Base-by-base conservation (phyloP, 2,888 invertebrate species). In the Leptinotarsa haldemani region DNA sequence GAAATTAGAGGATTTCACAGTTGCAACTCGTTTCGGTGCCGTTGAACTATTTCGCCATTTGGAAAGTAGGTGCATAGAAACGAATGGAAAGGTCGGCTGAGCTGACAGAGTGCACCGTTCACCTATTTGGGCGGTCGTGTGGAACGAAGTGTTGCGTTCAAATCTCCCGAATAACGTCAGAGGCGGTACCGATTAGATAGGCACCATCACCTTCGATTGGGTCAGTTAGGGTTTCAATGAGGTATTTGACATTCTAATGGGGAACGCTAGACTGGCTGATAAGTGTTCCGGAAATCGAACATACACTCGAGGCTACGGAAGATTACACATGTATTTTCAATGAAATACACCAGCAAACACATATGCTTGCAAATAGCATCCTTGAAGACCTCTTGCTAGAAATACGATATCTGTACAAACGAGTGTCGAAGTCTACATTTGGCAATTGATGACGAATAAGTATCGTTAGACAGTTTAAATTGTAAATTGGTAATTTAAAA, bases 51-150 rank as follows among this genome's bases (percentile, higher is more conserved):
- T 75, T 69, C 66, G 75, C 72, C 72, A 75, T 75, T 73, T 75
- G 69, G 75, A 75, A 75, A 75, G 75, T 75, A 75, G 72, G 75
- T 70, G 72, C 72, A 72, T 70, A 66, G 69, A 69, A 65, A 61
- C 61, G 65, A 68, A 58, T 70, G 65, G 72, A 73, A 72, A 75
- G 72, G 72, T 72, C 71, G 70, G 22, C 69, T 56, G 61, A 22
- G 16, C 30, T 61, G 61, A 65, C 58, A 30, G 30, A 52, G 4
- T 67, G 66, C 53, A 69, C 69, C 66, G 65, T 72, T 75, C 47
- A 64, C 75, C 75, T 71, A 75, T 70, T 69, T 75, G 69, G 53
- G 56, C 72, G 66, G 61, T 47, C 75, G 61, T 70, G 75, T 70
- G 70, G 75, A 75, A 75, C 75, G 48, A 12, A 67, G 53, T 53